Evolutionary conservation across 2,797 vertebrate species (phyloP).

Genomic region (Buphagus erythrorhynchus): DNA sequence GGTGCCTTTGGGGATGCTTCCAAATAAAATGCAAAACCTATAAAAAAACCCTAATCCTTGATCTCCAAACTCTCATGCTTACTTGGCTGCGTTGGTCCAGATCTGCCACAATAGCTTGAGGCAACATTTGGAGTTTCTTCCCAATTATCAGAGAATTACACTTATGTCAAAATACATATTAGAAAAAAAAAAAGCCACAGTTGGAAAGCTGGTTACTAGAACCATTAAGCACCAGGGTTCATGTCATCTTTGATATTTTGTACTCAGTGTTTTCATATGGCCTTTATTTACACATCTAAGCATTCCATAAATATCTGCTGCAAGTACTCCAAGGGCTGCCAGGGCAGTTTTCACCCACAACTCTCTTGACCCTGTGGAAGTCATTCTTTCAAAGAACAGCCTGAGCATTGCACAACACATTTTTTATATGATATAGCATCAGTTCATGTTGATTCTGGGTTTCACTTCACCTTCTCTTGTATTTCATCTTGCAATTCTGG

Average conservation of each 20-base stretch:
- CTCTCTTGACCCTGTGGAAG: neutral
- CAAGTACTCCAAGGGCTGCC: neutral
- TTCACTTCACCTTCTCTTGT: neutral
- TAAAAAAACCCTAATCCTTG: neutral
- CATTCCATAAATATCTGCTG: conserved; percentile 41
- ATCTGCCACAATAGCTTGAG: neutral
- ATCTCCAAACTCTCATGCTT: neutral
- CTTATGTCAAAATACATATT: neutral
- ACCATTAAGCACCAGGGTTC: conserved; percentile 16
- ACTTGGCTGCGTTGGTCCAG: neutral
- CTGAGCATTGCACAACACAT: neutral
- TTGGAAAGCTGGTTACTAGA: conserved; percentile 4
- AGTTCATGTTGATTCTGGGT: neutral
- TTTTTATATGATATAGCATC: conserved; percentile 12
- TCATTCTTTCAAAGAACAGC: neutral
- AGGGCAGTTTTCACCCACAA: neutral
- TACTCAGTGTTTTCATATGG: conserved; percentile 20
- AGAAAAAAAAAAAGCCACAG: neutral
- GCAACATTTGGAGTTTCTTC: neutral
- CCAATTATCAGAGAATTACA: neutral
- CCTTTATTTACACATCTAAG: conserved; percentile 61
- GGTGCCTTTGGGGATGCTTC: neutral
- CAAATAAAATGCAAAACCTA: neutral
- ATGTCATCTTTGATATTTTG: conserved; percentile 39
- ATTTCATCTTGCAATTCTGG: neutral